phyloP scores from a whole-genome alignment of 2,797 vertebrate genomes.

The Masticophis lateralis region DNA sequence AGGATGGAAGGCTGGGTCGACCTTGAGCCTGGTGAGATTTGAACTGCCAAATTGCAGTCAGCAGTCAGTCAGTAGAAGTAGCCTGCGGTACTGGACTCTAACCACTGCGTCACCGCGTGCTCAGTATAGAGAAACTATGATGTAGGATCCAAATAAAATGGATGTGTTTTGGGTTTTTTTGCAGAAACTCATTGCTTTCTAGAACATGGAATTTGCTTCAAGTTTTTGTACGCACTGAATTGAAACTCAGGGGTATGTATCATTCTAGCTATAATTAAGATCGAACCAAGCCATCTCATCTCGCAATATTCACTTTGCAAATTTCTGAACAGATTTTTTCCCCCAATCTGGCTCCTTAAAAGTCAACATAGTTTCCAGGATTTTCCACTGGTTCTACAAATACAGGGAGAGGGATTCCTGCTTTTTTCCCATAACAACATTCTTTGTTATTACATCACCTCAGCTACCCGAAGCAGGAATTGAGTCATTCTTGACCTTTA shows the following conservation, averaged over 20 bases:
- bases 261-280: not conserved
- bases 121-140: not conserved
- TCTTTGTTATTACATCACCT: constrained; percentile 66
- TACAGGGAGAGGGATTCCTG: constrained; percentile 11
- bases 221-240: not conserved
- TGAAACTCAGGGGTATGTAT: not conserved
- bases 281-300: not conserved
- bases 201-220: not conserved
- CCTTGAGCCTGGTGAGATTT: no score
- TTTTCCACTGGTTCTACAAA: constrained; percentile 52
- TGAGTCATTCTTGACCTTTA: constrained; percentile 64
- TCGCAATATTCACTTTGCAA: not conserved
- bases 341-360: not conserved
- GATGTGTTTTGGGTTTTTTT: no score
- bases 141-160: not conserved
- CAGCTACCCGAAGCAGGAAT: constrained; percentile 60
- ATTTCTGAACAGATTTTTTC: not conserved
- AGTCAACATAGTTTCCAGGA: constrained; percentile 14
- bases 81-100: no score
- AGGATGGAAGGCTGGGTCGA: no score
- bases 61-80: no score
- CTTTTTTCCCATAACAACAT: constrained; percentile 56
- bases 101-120: no score
- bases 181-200: not conserved
- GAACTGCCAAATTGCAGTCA: no score